Evolutionary conservation across 2,113 vertebrate genomes (phyloP), one percentile per base, ranked within the genome.

Genomic region (Malurus alboscapulatus): DNA sequence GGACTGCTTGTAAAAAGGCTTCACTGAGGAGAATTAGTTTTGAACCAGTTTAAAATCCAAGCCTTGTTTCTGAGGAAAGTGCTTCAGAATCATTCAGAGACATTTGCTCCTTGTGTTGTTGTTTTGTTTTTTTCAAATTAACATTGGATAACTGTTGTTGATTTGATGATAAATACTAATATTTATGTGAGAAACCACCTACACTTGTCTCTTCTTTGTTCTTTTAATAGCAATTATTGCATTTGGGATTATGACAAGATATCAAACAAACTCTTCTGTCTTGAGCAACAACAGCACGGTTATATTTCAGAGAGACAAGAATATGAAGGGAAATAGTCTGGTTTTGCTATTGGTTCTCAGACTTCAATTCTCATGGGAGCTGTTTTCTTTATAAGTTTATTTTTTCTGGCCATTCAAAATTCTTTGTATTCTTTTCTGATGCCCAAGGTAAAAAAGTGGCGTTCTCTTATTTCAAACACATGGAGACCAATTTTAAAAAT

Each of bases 61-160:
- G 61, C 59, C 80, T 29, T 82, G 26, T 82, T 96, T 97, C 63
- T 84, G 59, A 91, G 59, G 5, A 50, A 93, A 88, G 61, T 48
- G 42, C 29, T 40, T 95, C 78, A 91, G 66, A 83, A 77, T 44
- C 9, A n/a, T 58, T 58, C 24, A 58, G 34, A 42, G 50, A 40
- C 48, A 7, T 58, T 57, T 30, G 91, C 17, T 93, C 58, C 71
- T 95, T 63, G 25, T n/a, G 30, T 25, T 82, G 91, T 94, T 84
- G 27, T 14, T 1, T 1, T 38, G 38, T 38, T 91, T 95, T 87
- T 63, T 93, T 73, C n/a, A 34, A 54, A 73, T 51, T 9, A 34
- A 63, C 58, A 26, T 19, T 54, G 80, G 38, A 90, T 30, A 78
- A 86, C 86, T 80, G 53, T 13, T 50, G 38, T 51, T 85, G 42